Evolutionary conservation across 1,140 invertebrate species (phyloP), one percentile per base, ranked within the genome.

Genomic region (Ceratitis capitata): DNA sequence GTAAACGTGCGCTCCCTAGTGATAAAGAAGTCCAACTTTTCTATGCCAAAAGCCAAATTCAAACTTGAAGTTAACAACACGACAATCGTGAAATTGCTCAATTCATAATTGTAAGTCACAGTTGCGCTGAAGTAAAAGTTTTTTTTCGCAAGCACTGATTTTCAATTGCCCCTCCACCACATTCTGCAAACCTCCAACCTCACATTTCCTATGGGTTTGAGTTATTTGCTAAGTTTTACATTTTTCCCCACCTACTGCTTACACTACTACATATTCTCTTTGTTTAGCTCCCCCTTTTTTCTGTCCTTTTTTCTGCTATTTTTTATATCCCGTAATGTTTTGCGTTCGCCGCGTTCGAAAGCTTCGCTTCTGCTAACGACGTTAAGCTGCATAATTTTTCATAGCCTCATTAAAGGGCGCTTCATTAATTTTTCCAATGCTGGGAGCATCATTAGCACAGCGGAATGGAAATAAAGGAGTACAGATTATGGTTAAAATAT

Each of bases 311-410:
- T 26, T 9, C 58, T 12, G 6, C 29, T 69, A 29, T 12, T 35
- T 35, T 69, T 69, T 69, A 19, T 19, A 35, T 69, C n/a, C 32
- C 19, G 58, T 7, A 32, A 26, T 23, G 39, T 78, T n/a, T n/a
- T 64, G 7, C 1, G 23, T 26, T 45, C 19, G 42, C 5, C n/a
- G 1, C 69, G n/a, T 78, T 78, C 39, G 32, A 78, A 78, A 1
- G 35, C 39, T 35, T 47, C 26, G 6, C 14, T 5, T 69, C 32
- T 83, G 45, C 42, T 83, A 51, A 51, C 49, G 49, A 83, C 45
- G 23, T 83, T 51, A 35, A 83, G 49, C 45, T 83, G 82, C 82
- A 83, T 83, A 49, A 83, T 83, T 83, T 83, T 83, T 83, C 82
- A 83, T 53, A 39, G 47, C 49, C 82, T 83, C 82, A 83, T 83